A percentile compares a stretch with the other conserved stretches of the same genome.
phyloP scores from a whole-genome alignment of 2,888 invertebrate species.

The Tenthredo mesomela region DNA sequence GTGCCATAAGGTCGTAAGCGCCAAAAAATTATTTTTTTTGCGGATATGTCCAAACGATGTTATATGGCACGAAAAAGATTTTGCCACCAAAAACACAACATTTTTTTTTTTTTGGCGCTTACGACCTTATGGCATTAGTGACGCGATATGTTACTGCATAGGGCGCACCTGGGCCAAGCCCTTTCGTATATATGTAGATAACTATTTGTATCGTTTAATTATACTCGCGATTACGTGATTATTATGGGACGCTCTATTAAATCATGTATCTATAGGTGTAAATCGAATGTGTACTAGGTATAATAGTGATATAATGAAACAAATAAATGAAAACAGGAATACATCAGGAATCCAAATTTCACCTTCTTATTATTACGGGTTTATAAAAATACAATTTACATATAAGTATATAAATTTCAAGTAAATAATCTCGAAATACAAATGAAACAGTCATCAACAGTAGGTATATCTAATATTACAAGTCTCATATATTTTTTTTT shows the following conservation, averaged over 20 bases:
- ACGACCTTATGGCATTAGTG: too few species aligned
- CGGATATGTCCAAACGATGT: too few species aligned
- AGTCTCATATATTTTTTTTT: not conserved
- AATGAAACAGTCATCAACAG: not conserved
- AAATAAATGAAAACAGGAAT: not conserved
- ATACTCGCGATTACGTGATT: not conserved
- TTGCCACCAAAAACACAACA: too few species aligned
- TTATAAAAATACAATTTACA: too few species aligned
- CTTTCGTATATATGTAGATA: not conserved
- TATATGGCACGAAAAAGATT: too few species aligned
- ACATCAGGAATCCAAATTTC: too few species aligned
- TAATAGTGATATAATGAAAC: not conserved
- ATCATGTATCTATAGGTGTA: not conserved
- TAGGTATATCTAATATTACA: not conserved
- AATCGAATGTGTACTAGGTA: not conserved
- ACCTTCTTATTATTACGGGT: too few species aligned
- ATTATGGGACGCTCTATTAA: not conserved
- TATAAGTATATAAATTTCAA: too few species aligned
- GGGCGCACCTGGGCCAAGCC: conserved; percentile 47
- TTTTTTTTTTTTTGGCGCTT: too few species aligned
- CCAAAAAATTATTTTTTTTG: too few species aligned
- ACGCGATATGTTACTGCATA: not conserved
- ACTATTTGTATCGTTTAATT: not conserved
- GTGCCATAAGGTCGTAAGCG: too few species aligned
- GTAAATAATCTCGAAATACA: too few species aligned